A percentile compares a stretch with the other conserved stretches of the same genome.
phyloP scores from a whole-genome alignment of 2,888 invertebrate species.

The Tetramorium bicarinatum region DNA sequence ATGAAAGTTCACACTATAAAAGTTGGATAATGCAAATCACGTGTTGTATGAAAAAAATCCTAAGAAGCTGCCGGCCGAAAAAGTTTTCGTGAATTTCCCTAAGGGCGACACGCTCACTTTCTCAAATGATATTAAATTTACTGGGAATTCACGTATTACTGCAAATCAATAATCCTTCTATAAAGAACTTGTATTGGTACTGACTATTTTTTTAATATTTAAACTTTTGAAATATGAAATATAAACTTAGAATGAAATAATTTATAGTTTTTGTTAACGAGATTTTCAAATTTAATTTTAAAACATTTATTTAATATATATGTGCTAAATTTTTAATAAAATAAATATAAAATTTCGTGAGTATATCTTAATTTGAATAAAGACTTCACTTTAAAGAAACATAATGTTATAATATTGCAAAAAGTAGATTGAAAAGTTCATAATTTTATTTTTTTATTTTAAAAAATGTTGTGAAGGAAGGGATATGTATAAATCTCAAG shows the following conservation, averaged over 20 bases:
- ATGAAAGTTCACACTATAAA: slow-evolving; percentile 43
- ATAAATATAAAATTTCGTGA: not conserved
- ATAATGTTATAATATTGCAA: not conserved
- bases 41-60: slow-evolving; percentile 28
- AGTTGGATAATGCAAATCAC: slow-evolving; percentile 47
- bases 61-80: not conserved
- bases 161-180: slow-evolving; percentile 3
- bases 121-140: slow-evolving; percentile 29
- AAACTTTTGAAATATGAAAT: not conserved
- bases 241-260: not conserved
- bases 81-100: slow-evolving; percentile 14
- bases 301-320: not conserved
- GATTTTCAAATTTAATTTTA: not conserved
- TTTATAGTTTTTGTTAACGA: not conserved
- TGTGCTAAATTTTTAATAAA: not conserved
- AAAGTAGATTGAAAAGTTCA: not conserved
- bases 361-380: not conserved
- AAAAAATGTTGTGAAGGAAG: not conserved
- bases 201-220: not conserved
- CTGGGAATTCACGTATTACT: not conserved
- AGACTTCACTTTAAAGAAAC: not conserved
- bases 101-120: not conserved
- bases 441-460: not conserved
- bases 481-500: not conserved
- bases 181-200: not conserved